phyloP scores from a whole-genome alignment of 2,888 invertebrate genomes.

The Apomyelois bistriatella region DNA sequence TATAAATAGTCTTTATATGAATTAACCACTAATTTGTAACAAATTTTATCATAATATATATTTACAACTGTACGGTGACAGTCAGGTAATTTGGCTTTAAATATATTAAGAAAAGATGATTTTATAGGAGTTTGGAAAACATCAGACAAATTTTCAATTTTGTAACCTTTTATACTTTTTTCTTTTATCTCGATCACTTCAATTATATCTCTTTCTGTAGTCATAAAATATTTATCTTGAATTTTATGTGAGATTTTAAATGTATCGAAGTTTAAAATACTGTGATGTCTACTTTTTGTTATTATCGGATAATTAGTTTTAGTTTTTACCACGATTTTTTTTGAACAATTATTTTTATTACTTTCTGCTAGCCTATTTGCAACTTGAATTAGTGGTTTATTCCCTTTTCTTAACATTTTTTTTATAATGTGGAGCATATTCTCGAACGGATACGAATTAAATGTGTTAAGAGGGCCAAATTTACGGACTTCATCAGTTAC shows the following conservation, averaged over 20 bases:
- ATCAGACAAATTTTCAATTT: slow-evolving; percentile 14
- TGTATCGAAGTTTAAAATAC: too few species aligned
- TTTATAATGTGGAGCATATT: slow-evolving; percentile 15
- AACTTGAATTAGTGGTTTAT: slow-evolving; percentile 13
- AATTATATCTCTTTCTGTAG: too few species aligned
- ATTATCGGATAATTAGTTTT: too few species aligned
- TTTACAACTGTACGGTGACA: background rate
- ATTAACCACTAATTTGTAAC: slow-evolving; percentile 4
- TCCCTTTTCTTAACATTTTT: slow-evolving; percentile 13
- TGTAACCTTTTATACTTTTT: too few species aligned
- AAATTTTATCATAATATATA: slow-evolving; percentile 2
- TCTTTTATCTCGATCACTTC: too few species aligned
- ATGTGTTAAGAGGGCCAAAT: slow-evolving; percentile 12
- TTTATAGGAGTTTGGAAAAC: slow-evolving; percentile 14
- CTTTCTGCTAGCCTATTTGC: too few species aligned
- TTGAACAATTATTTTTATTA: too few species aligned
- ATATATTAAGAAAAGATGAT: slow-evolving; percentile 15
- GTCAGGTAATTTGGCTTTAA: slow-evolving; percentile 10
- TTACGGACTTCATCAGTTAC: slow-evolving; percentile 13
- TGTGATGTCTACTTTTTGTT: too few species aligned
- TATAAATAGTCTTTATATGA: too few species aligned
- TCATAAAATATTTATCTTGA: too few species aligned
- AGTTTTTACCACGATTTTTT: too few species aligned
- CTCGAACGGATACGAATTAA: slow-evolving; percentile 18
- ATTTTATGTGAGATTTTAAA: too few species aligned